phyloP scores from a whole-genome alignment of 1,140 invertebrate species.

The Lepidostoma basale region DNA sequence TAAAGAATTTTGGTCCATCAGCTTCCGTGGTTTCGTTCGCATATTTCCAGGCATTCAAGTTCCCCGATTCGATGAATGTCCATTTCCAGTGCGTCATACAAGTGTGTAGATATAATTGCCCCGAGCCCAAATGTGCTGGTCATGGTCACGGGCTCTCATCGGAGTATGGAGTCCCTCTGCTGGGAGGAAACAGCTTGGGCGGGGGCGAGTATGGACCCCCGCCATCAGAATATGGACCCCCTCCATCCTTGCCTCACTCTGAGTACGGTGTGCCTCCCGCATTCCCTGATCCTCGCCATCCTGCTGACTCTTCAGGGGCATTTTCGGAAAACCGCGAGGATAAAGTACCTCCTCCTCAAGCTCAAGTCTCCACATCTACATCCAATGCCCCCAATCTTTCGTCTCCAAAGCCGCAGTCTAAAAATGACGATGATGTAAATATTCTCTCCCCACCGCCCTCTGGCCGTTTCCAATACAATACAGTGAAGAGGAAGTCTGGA shows the following conservation, averaged over 20 bases:
- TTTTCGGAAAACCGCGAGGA: constrained; percentile 83
- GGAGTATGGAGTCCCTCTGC: constrained; percentile 72
- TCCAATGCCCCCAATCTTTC: constrained; percentile 70
- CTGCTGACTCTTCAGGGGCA: constrained; percentile 77
- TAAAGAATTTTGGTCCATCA: constrained; percentile 93
- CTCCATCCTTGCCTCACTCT: constrained; percentile 60
- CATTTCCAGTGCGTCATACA: constrained; percentile 97
- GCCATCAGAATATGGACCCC: constrained; percentile 73
- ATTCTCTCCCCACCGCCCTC: constrained; percentile 81
- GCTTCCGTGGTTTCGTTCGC: constrained; percentile 93
- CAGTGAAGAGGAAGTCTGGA: constrained; percentile 81
- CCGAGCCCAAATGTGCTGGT: constrained; percentile 82
- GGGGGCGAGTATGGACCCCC: constrained; percentile 71
- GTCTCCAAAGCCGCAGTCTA: constrained; percentile 64
- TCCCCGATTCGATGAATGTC: constrained; percentile 96
- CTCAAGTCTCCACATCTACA: constrained; percentile 70
- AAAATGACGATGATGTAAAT: constrained; percentile 68
- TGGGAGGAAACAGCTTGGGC: constrained; percentile 63
- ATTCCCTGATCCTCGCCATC: constrained; percentile 82
- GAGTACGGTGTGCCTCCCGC: constrained; percentile 78
- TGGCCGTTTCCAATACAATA: constrained; percentile 75
- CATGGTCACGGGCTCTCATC: constrained; percentile 65
- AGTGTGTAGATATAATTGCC: constrained; percentile 91
- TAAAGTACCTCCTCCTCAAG: constrained; percentile 77
- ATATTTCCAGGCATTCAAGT: constrained; percentile 96